Evolutionary conservation across 1,140 invertebrate species (phyloP).

Genomic region (Acromyrmex heyeri): DNA sequence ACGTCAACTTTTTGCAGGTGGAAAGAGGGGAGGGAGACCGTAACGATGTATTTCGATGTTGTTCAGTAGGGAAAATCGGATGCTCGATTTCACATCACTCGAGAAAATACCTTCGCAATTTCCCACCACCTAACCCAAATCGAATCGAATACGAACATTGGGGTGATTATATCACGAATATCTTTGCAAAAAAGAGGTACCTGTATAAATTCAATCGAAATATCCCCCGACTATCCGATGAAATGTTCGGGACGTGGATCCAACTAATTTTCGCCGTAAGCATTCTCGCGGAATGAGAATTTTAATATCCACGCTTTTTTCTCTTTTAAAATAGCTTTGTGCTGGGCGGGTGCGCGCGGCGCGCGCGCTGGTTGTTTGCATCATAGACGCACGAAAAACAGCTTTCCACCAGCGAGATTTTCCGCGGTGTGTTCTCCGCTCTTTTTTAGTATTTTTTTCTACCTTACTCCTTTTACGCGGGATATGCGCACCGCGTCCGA

Average conservation of each 20-base stretch:
- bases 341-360: neutral
- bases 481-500: conserved; percentile 55
- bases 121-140: neutral
- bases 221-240: neutral
- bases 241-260: neutral
- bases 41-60: conserved; percentile 13
- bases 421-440: neutral
- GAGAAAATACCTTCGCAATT: neutral
- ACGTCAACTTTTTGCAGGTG: neutral
- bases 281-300: conserved; percentile 12
- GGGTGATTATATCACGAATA: neutral
- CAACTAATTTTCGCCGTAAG: conserved; percentile 20
- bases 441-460: neutral
- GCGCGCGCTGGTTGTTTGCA: conserved; percentile 32
- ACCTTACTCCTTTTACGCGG: conserved; percentile 28
- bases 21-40: neutral
- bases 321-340: conserved; percentile 38
- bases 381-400: conserved; percentile 36
- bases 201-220: conserved; percentile 3
- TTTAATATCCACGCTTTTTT: conserved; percentile 27
- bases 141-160: neutral
- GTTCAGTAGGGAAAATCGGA: neutral
- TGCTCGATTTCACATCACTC: neutral
- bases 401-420: conserved; percentile 53
- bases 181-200: neutral